Evolutionary conservation across 2,113 vertebrate genomes (phyloP), one percentile per base, ranked within the genome.

Genomic region (Lucifuga dentata): DNA sequence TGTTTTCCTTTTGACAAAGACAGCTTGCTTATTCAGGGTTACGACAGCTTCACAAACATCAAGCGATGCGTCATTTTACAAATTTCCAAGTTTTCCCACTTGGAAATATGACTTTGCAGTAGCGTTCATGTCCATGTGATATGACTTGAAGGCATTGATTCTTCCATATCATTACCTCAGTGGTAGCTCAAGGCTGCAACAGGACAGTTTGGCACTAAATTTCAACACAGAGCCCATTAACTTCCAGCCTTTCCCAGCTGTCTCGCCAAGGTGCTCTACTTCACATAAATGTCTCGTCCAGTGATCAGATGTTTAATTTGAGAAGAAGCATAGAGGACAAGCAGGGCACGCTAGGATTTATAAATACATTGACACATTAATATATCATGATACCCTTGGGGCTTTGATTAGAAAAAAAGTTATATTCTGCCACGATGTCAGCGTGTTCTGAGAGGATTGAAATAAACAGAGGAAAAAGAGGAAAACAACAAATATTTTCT

Each of bases 401-500:
- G 44, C 17, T 38, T 20, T 60, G 58, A 68, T 63, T 48, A 21
- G 66, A 59, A 52, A 64, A 45, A n/a, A n/a, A n/a, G n/a, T n/a
- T n/a, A n/a, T n/a, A n/a, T n/a, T n/a, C n/a, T n/a, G n/a, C n/a
- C n/a, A n/a, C n/a, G n/a, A n/a, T n/a, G n/a, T n/a, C n/a, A n/a
- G n/a, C n/a, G n/a, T n/a, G n/a, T n/a, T n/a, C n/a, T n/a, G n/a
- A n/a, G n/a, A n/a, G n/a, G n/a, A n/a, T n/a, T n/a, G n/a, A n/a
- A n/a, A n/a, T n/a, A n/a, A n/a, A n/a, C n/a, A n/a, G n/a, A n/a
- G n/a, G n/a, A n/a, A n/a, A n/a, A n/a, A 77, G 23, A 32, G 26
- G 3, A 36, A 48, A 55, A 63, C 55, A 45, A 43, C 66, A 77
- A 66, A 63, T 11, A 19, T 33, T 3, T 64, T 78, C 51, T 68